Evolutionary conservation across 2,888 invertebrate genomes (phyloP), one percentile per base, ranked within the genome.

Genomic region (Fissipunctia ypsillon): DNA sequence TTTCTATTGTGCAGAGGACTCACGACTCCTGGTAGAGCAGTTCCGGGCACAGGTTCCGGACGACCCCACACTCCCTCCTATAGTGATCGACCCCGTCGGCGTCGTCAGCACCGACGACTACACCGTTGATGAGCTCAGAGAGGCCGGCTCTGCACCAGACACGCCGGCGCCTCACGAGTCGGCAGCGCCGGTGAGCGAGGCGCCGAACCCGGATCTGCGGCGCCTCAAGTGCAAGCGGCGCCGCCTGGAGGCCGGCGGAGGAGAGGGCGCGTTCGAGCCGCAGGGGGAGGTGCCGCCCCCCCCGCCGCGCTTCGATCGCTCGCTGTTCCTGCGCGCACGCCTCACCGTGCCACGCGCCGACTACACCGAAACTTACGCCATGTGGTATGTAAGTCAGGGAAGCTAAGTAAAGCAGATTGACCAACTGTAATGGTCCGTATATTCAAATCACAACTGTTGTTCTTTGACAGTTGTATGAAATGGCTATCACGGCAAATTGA

Each of bases 291-390:
- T 28, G 59, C 83, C 54, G 0, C 91, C 91, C 3, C 74, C 90
- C 3, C 86, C 78, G 3, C 94, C 93, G 14, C 89, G 86, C 68
- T 91, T 93, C 80, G 85, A 88, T 65, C 89, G 89, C 66, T 90
- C 94, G 50, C 78, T 93, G 72, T 71, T 84, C 75, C 59, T 95
- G 61, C 90, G 90, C 50, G 94, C 89, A 9, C 88, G 88, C 76
- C 89, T 95, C 52, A 91, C 91, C 28, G 94, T 93, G 64, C 91
- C 90, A 22, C 89, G 90, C 69, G 91, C 94, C 19, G 94, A 90
- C 81, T 95, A 91, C 84, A 91, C 94, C 3, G 95, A 95, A 78
- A 86, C 90, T 2, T 95, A 94, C 83, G 88, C 90, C 16, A 87
- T 90, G 3, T 91, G 93, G 69, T 69, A 69, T 9, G 50, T 48